Conservation (phyloP, 2,797 vertebrate genomes). For the Poecilia wingei region DNA sequence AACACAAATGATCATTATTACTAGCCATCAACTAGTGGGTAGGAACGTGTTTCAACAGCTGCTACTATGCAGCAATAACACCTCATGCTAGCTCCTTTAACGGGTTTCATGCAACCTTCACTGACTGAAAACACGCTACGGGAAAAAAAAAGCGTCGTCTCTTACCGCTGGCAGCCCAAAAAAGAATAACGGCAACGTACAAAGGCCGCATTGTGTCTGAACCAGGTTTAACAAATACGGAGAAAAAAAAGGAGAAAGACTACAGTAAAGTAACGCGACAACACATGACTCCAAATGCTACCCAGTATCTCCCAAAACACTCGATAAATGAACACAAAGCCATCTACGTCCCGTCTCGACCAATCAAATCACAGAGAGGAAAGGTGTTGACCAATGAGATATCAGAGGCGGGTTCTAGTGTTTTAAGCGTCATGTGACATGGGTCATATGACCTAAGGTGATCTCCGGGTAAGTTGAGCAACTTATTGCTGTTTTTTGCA, state of each 20-base stretch:
- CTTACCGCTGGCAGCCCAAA: slow-evolving; percentile 62
- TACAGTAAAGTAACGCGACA: neutral
- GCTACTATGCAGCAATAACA: neutral
- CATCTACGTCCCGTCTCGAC: rapidly evolving
- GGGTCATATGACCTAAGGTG: slow-evolving; percentile 57
- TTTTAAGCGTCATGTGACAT: slow-evolving; percentile 36
- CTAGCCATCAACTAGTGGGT: neutral
- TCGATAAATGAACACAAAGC: neutral
- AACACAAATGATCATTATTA: neutral
- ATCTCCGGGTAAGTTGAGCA: neutral
- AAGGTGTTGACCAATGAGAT: slow-evolving; percentile 39
- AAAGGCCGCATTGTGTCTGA: slow-evolving; percentile 44
- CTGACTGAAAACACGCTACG: neutral
- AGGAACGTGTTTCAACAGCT: neutral
- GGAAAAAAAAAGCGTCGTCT: rapidly evolving
- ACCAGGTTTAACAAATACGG: neutral
- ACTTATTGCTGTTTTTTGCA: neutral
- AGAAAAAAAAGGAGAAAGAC: neutral
- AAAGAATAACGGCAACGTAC: slow-evolving; percentile 32
- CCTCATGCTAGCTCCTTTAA: neutral
- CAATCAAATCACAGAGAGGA: slow-evolving; percentile 15
- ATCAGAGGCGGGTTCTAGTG: neutral
- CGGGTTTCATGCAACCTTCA: slow-evolving; percentile 1
- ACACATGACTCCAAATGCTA: neutral
- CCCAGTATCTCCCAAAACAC: neutral